A percentile compares a stretch with the other conserved stretches of the same genome.
Evolutionary conservation across 2,888 invertebrate genomes (phyloP).

Genomic region (Monoplex corrugatus): DNA sequence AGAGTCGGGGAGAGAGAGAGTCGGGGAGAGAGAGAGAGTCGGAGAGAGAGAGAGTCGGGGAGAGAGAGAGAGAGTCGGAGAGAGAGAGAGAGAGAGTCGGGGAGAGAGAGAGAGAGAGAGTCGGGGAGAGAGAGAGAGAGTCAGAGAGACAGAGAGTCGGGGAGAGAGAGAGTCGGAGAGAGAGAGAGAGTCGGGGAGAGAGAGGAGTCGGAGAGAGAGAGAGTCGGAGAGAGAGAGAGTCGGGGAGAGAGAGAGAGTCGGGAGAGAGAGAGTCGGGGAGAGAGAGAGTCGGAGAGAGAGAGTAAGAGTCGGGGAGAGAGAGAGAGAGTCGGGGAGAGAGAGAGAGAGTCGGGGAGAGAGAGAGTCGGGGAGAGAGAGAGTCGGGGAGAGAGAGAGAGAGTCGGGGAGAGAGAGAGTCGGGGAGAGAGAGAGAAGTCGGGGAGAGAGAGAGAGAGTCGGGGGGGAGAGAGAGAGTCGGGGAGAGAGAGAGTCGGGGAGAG

Average conservation of each 20-base stretch:
- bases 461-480: not conserved
- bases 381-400: not conserved
- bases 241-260: not conserved
- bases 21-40: not conserved
- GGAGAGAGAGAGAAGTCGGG: not conserved
- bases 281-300: not conserved
- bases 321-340: constrained; percentile 24
- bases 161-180: not conserved
- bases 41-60: not conserved
- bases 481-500: not conserved
- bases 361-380: not conserved
- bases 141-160: not conserved
- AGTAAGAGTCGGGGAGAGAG: constrained; percentile 23
- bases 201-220: not conserved
- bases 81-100: constrained; percentile 26
- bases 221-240: not conserved
- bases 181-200: not conserved
- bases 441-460: not conserved
- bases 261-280: not conserved
- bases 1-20: not conserved
- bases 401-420: not conserved
- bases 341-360: not conserved
- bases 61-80: not conserved
- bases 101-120: not conserved
- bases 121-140: not conserved